Base-by-base conservation (phyloP, 2,888 invertebrate species). In the Cremastinae sp. region DNA sequence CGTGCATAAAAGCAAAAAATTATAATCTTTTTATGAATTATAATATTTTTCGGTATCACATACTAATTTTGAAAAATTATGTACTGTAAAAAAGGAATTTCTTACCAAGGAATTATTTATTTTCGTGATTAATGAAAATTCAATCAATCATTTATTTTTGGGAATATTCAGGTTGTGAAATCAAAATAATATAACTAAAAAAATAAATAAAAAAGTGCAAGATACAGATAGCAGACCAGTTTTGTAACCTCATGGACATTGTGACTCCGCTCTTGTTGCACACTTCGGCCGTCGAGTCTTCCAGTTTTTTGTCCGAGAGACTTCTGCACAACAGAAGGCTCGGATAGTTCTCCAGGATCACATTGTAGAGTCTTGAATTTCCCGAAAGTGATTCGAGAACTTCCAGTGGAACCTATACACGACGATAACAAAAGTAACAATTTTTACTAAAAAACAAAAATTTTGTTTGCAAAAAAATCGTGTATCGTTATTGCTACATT, bases 301-400 rank as follows among this genome's bases (percentile, higher is more conserved):
- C 86, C 0, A 94, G 85, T 78, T 92, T 93, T 64, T 93, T 93
- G 80, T 94, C 94, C 0, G 94, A 94, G 61, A 91, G 91, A 83
- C 94, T 93, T 83, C 93, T 91, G 79, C 93, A 91, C 47, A 92
- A 90, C 68, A 95, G 86, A 41, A 95, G 87, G 66, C 93, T 93
- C 3, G 95, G 95, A 86, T 95, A 95, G 84, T 94, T 94, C 85
- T 94, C 93, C 78, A 95, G 88, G 72, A 95, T 93, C 9, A 94
- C 93, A 77, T 93, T 93, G 88, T 94, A 94, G 4, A 94, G 90
- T 58, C 92, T 92, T 75, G 93, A 93, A 84, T 94, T 94, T 49
- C 92, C 88, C 75, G 92, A 90, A 16, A 94, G 86, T n/a, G 91
- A 91, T 84, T 94, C 93, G 64, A 94, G 84, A 20, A 93, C 93